Conservation (phyloP, 2,797 vertebrate species). For the Cyprinodon diabolis region DNA sequence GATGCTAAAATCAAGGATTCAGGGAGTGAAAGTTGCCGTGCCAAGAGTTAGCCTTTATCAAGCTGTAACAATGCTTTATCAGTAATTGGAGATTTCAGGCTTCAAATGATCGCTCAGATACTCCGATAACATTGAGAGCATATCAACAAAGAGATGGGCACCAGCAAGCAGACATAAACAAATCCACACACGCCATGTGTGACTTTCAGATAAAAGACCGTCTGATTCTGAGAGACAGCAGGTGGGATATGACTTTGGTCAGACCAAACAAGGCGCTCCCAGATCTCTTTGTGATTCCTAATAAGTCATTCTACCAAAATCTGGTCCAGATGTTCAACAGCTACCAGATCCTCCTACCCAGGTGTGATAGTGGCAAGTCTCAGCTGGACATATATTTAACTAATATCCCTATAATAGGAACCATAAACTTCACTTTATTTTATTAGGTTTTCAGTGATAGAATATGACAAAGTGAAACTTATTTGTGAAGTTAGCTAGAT, state of each 20-base stretch:
- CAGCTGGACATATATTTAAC: background rate
- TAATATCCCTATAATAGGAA: background rate
- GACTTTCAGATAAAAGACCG: slow-evolving; percentile 51
- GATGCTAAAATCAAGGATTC: background rate
- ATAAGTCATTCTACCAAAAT: slow-evolving; percentile 52
- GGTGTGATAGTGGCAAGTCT: background rate
- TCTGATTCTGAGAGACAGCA: slow-evolving; percentile 50
- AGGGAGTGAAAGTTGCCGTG: background rate
- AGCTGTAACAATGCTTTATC: background rate
- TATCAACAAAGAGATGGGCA: slow-evolving; percentile 15
- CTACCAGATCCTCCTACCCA: slow-evolving; percentile 32
- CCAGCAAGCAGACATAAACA: slow-evolving; percentile 11
- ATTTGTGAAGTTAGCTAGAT: background rate
- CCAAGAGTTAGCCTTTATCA: background rate
- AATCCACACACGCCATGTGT: background rate
- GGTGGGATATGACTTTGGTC: slow-evolving; percentile 30
- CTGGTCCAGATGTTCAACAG: slow-evolving; percentile 53
- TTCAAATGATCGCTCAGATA: slow-evolving; percentile 4
- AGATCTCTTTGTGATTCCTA: slow-evolving; percentile 20
- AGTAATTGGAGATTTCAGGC: background rate
- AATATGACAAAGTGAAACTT: background rate
- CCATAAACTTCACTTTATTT: too few relatives aligned
- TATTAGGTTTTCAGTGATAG: background rate
- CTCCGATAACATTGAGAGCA: background rate
- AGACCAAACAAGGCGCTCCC: slow-evolving; percentile 49